Percentiles rank a stretch among this genome's conserved stretches.
Evolutionary conservation across 2,797 vertebrate species (phyloP).

Genomic region (Phrynocephalus vlangalii): DNA sequence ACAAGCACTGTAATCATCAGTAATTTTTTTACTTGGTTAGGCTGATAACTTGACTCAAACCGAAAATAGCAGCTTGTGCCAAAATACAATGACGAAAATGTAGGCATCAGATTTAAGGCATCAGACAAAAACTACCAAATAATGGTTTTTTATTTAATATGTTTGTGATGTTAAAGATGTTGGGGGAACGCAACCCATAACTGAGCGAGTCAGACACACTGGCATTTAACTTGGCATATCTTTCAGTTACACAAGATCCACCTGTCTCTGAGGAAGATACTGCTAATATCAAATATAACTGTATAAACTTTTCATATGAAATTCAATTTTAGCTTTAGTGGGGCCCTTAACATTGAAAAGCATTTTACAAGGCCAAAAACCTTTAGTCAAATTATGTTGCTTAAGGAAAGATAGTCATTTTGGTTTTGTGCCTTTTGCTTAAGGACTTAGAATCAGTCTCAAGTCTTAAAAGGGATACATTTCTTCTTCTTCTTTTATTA

Average conservation of each 20-base stretch:
- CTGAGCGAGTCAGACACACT: slow-evolving; percentile 62
- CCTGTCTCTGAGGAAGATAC: slow-evolving; percentile 70
- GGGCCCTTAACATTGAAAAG: slow-evolving; percentile 67
- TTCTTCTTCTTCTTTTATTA: slow-evolving; percentile 46
- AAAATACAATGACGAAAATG: slow-evolving; percentile 49
- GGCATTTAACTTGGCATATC: slow-evolving; percentile 67
- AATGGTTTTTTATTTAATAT: slow-evolving; percentile 63
- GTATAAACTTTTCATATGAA: slow-evolving; percentile 67
- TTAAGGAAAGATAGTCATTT: slow-evolving; percentile 47
- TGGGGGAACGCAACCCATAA: slow-evolving; percentile 68
- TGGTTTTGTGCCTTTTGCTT: slow-evolving; percentile 53
- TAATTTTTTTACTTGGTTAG: slow-evolving; percentile 71
- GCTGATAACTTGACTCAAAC: slow-evolving; percentile 64
- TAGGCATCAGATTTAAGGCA: slow-evolving; percentile 59
- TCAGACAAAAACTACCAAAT: slow-evolving; percentile 63
- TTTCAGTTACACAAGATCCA: slow-evolving; percentile 73
- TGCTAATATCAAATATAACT: slow-evolving; percentile 70
- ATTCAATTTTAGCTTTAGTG: slow-evolving; percentile 72
- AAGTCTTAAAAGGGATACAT: slow-evolving; percentile 34
- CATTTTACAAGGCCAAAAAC: slow-evolving; percentile 66
- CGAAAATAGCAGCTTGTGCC: slow-evolving; percentile 58
- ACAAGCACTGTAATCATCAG: slow-evolving; percentile 67
- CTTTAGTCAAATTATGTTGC: slow-evolving; percentile 70
- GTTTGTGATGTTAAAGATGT: slow-evolving; percentile 64
- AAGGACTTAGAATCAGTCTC: slow-evolving; percentile 42